These are phyloP conservation scores for Polyergus mexicanus DNA, from an alignment of 1,140 invertebrate genomes.

Conservation along the genomic window DNA sequence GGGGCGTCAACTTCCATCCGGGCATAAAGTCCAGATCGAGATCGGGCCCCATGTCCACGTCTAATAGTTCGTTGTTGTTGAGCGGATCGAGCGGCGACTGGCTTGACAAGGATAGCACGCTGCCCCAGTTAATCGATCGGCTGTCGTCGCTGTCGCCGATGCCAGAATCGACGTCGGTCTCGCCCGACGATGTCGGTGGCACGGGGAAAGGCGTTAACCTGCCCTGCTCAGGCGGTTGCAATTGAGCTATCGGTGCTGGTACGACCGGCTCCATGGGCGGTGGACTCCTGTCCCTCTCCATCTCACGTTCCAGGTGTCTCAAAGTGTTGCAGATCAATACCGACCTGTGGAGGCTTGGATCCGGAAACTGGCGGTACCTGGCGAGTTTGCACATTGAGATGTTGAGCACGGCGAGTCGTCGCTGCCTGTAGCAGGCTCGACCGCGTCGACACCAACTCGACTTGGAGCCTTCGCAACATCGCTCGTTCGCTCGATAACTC, in stretches of 20 bases:
- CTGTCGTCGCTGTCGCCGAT: slow-evolving; percentile 92
- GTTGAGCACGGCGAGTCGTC: slow-evolving; percentile 95
- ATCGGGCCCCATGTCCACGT: slow-evolving; percentile 87
- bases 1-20: slow-evolving; percentile 88
- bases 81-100: slow-evolving; percentile 94
- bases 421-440: slow-evolving; percentile 92
- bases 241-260: slow-evolving; percentile 84
- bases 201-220: slow-evolving; percentile 89
- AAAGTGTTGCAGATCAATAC: slow-evolving; percentile 98
- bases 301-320: slow-evolving; percentile 95
- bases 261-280: slow-evolving; percentile 83
- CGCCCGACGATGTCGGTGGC: slow-evolving; percentile 85
- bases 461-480: slow-evolving; percentile 92
- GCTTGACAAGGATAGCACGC: slow-evolving; percentile 94
- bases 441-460: slow-evolving; percentile 91
- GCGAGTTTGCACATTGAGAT: slow-evolving; percentile 97
- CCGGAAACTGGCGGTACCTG: slow-evolving; percentile 94
- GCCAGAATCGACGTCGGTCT: slow-evolving; percentile 90
- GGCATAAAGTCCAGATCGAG: slow-evolving; percentile 89
- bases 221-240: slow-evolving; percentile 86
- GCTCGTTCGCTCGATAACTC: slow-evolving; percentile 87
- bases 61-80: slow-evolving; percentile 92
- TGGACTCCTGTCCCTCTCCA: slow-evolving; percentile 91
- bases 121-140: slow-evolving; percentile 95
- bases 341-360: slow-evolving; percentile 95